Conservation (phyloP, 2,888 invertebrate genomes). For the Dusona sp. region DNA sequence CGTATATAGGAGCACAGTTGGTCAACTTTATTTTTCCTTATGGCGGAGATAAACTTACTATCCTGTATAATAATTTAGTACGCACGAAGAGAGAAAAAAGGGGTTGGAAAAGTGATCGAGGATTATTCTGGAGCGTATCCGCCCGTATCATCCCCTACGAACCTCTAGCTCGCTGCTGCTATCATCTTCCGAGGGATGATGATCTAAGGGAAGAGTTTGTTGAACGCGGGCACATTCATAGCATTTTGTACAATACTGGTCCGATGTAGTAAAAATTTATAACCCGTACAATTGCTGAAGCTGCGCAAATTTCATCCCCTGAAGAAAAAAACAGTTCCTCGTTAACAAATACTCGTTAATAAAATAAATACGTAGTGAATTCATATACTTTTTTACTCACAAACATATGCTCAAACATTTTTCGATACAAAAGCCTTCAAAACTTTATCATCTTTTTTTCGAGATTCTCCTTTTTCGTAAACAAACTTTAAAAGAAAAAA, state of each 20-base stretch:
- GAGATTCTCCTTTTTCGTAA: background rate
- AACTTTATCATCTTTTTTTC: background rate
- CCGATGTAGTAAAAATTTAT: background rate
- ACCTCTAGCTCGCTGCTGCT: background rate
- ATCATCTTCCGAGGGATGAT: conserved; percentile 12
- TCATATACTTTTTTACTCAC: background rate
- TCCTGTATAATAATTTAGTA: conserved; percentile 8
- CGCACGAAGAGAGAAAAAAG: background rate
- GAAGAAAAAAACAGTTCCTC: background rate
- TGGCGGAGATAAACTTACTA: conserved; percentile 16
- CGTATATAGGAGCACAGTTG: background rate
- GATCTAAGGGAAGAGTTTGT: conserved; percentile 4
- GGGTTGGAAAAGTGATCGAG: background rate
- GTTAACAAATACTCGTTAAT: background rate
- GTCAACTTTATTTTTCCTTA: background rate
- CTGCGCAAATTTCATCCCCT: background rate
- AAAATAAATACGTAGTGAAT: background rate
- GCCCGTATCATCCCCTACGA: background rate
- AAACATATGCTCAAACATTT: background rate
- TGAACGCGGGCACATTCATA: background rate
- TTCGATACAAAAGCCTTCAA: background rate
- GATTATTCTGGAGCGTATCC: conserved; percentile 27
- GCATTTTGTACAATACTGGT: background rate
- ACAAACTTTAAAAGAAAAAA: background rate
- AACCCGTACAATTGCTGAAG: background rate